Base-by-base conservation (phyloP, 2,113 vertebrate species). In the Nothoprocta perdicaria region DNA sequence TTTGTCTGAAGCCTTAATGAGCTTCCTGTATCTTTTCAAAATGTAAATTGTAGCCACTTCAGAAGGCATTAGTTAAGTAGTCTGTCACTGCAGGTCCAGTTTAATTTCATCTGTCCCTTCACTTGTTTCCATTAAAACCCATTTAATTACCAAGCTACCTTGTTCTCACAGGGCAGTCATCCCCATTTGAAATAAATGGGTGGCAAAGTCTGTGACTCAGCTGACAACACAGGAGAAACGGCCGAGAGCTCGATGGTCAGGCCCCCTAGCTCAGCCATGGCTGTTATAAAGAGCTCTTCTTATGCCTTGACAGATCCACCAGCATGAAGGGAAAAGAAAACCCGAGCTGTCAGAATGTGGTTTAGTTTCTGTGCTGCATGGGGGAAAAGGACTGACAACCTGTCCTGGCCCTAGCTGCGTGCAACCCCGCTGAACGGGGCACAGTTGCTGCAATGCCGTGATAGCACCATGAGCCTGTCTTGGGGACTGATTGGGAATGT, bases 61-160 rank as follows among this genome's bases (percentile, higher is more conserved):
- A 22, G 18, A 75, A 93, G 66, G 73, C 62, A 62, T 91, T 93
- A 81, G 73, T 58, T 80, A 10, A 63, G 80, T 65, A 84, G 61
- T 68, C 66, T 38, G 80, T 90, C 77, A 38, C 61, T 43, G 80
- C 73, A 74, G 43, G 46, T 14, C 5, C 2, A 0, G 17, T 91
- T 62, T 90, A 26, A 88, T 95, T 93, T 88, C 80, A 84, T 78
- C 80, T 69, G 62, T 89, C 83, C 53, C 35, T 95, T 86, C 62
- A 40, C 24, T 7, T 81, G 74, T 80, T 90, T 86, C 86, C 90
- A 86, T 95, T 88, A 90, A 91, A 90, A 10, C 10, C 52, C 40
- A 5, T 50, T 90, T 93, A 91, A 95, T 95, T 92, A 84, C 31
- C 88, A 45, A 23, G 13, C 29, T 65, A 52, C 86, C 84, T 81